Conservation (phyloP, 1,140 invertebrate species). For the Zaprionus africanus region DNA sequence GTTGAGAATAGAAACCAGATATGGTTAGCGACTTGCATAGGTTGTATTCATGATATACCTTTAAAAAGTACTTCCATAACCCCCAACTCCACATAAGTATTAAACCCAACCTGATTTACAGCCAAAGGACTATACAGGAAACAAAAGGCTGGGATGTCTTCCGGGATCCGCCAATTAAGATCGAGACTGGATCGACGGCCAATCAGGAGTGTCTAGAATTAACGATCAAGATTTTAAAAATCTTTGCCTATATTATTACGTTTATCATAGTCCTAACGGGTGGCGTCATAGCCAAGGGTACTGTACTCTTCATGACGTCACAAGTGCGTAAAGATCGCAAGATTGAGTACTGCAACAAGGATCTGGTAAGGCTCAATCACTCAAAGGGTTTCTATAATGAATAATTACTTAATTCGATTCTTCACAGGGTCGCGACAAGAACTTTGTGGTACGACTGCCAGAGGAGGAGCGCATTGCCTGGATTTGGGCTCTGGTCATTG, state of each 20-base stretch:
- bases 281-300: conserved; percentile 94
- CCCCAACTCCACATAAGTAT: background rate
- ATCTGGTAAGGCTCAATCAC: conserved; percentile 87
- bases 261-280: conserved; percentile 93
- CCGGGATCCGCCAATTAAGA: conserved; percentile 93
- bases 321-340: conserved; percentile 91
- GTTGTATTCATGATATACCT: background rate
- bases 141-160: conserved; percentile 99
- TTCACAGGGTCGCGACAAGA: conserved; percentile 91
- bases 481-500: conserved; percentile 96
- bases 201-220: conserved; percentile 93
- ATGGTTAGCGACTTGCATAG: background rate
- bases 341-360: conserved; percentile 92
- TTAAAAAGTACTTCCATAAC: background rate
- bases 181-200: conserved; percentile 94
- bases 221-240: conserved; percentile 93
- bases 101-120: conserved; percentile 78
- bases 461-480: conserved; percentile 94
- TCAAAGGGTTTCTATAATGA: too few relatives aligned
- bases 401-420: background rate
- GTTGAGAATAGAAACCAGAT: background rate
- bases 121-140: conserved; percentile 92
- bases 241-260: conserved; percentile 92
- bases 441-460: conserved; percentile 91
- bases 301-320: conserved; percentile 95